A percentile compares a stretch with the other conserved stretches of the same genome.
Evolutionary conservation across 2,888 invertebrate species (phyloP).

Genomic region (Lepidocyrtinus sp.): DNA sequence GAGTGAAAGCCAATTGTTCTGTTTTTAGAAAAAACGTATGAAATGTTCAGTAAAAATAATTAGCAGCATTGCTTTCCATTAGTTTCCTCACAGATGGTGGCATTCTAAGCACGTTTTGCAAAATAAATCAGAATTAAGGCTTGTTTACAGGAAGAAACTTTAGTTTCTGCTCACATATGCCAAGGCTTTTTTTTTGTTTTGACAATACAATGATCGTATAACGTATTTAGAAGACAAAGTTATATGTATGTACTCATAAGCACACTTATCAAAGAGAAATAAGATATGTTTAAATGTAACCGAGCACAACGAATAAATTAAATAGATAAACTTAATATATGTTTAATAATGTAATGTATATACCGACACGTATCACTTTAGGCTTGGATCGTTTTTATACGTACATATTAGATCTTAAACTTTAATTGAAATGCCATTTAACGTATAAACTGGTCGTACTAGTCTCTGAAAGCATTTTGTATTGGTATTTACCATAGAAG

Average conservation of each 20-base stretch:
- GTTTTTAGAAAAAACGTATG: neutral
- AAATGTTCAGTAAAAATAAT: neutral
- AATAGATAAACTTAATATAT: too few relatives aligned
- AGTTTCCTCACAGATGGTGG: neutral
- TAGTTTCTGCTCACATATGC: neutral
- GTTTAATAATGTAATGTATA: too few relatives aligned
- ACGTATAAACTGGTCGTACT: neutral
- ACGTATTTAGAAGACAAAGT: neutral
- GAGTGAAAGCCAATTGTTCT: neutral
- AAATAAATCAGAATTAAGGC: constrained; percentile 2
- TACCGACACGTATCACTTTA: too few relatives aligned
- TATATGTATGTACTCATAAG: neutral
- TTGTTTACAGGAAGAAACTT: neutral
- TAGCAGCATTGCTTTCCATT: neutral
- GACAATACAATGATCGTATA: too few relatives aligned
- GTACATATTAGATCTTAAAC: too few relatives aligned
- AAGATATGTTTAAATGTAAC: too few relatives aligned
- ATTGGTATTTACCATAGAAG: neutral
- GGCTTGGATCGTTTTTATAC: too few relatives aligned
- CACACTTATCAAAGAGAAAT: too few relatives aligned
- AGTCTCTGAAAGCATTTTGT: neutral
- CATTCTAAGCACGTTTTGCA: neutral
- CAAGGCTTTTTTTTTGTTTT: too few relatives aligned
- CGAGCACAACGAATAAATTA: too few relatives aligned
- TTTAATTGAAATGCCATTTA: too few relatives aligned